phyloP scores from a whole-genome alignment of 2,888 invertebrate species.

The Dryomyza anilis region DNA sequence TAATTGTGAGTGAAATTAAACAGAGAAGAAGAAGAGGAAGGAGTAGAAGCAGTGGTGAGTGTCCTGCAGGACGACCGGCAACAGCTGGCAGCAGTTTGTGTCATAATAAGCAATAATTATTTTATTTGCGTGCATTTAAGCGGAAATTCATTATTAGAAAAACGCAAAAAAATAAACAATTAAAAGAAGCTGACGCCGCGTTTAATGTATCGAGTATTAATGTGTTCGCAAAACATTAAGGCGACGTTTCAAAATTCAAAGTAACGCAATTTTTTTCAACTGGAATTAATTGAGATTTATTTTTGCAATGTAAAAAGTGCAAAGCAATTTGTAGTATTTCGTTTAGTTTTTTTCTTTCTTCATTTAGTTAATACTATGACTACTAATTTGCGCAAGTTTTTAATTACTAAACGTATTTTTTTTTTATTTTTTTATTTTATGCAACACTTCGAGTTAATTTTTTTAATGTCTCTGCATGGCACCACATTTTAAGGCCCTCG shows the following conservation, averaged over 20 bases:
- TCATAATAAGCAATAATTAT: not conserved
- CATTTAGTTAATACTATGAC: not conserved
- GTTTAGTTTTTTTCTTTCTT: not conserved
- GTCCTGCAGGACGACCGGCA: not conserved
- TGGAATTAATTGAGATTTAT: conserved; percentile 14
- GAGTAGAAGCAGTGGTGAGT: not conserved
- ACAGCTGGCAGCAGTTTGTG: not conserved
- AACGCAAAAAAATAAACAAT: not conserved
- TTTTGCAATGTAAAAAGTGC: not conserved
- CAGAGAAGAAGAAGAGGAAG: not conserved
- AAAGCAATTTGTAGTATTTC: not conserved
- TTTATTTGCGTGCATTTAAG: not conserved
- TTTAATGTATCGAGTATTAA: too few relatives aligned
- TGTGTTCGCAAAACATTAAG: too few relatives aligned
- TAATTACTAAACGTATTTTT: too few relatives aligned
- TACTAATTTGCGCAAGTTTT: conserved; percentile 3
- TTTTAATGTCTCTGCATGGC: not conserved
- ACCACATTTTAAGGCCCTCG: too few relatives aligned
- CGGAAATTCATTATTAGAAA: not conserved
- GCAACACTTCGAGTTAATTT: too few relatives aligned
- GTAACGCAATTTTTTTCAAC: too few relatives aligned
- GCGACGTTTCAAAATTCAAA: too few relatives aligned
- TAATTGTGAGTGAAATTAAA: conserved; percentile 7
- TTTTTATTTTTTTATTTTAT: too few relatives aligned
- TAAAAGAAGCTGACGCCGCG: too few relatives aligned